These are phyloP conservation scores for Burhinus bistriatus DNA, from an alignment of 2,113 vertebrate genomes.

Conservation along the genomic window DNA sequence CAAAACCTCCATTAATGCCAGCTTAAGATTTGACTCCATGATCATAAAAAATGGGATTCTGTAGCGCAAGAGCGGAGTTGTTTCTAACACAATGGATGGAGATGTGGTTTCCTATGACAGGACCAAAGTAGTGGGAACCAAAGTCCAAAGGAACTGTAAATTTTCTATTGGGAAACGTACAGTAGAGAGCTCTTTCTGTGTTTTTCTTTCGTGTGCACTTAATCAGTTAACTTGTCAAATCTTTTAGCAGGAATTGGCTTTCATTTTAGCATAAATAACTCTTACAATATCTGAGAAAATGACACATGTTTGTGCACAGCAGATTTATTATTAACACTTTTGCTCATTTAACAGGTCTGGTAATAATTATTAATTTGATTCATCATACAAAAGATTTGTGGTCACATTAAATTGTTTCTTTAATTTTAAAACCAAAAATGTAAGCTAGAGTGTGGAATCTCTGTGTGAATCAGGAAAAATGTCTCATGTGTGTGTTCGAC, in stretches of 20 bases:
- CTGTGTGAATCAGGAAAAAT: not conserved
- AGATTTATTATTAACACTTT: not conserved
- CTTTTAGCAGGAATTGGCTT: not conserved
- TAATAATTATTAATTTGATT: slow-evolving; percentile 18
- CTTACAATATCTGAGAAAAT: not conserved
- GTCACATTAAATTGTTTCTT: not conserved
- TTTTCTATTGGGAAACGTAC: not conserved
- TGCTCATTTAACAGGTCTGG: slow-evolving; percentile 9
- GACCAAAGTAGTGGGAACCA: not conserved
- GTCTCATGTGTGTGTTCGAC: not conserved
- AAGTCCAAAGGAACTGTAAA: slow-evolving; percentile 4
- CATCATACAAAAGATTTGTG: not conserved
- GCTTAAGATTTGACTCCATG: not conserved
- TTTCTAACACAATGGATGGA: not conserved
- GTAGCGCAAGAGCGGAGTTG: not conserved
- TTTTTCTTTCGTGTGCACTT: not conserved
- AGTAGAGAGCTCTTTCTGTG: not conserved
- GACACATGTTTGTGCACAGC: not conserved
- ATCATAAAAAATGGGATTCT: not conserved
- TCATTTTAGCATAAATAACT: slow-evolving; percentile 16
- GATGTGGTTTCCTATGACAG: not conserved
- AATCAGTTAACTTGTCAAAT: slow-evolving; percentile 12
- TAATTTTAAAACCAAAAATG: not conserved
- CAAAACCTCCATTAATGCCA: not conserved
- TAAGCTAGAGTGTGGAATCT: not conserved